Evolutionary conservation across 1,140 invertebrate species (phyloP), one percentile per base, ranked within the genome.

Genomic region (Hyles euphorbiae): DNA sequence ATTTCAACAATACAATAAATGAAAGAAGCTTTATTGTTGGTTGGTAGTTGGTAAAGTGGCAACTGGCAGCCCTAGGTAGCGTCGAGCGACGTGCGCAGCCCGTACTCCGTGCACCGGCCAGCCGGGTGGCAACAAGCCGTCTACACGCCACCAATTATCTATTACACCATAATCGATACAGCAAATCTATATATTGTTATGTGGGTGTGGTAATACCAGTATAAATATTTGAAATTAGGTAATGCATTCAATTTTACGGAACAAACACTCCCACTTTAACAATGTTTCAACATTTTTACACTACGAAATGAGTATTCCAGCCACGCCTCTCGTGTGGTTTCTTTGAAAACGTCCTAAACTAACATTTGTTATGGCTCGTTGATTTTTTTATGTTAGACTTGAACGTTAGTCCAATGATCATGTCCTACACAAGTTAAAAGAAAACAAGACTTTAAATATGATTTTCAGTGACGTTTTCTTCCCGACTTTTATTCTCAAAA

Each of bases 121-220:
- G 49, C 50, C 63, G 72, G 65, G 11, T 79, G 77, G 77, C 72
- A 77, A 77, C 74, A 76, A 58, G 74, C 74, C 65, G 76, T 79
- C 76, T 79, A 67, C 67, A 53, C 59, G 65, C 60, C 45, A 68
- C 58, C 60, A 70, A 74, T 77, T 70, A 78, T 68, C 65, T 68
- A 61, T 59, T 52, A 50, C 45, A 53, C 49, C 58, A 52, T 63
- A 66, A 68, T 65, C 61, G 66, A 61, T 60, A 65, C 49, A 47
- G 56, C 54, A 59, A 60, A 64, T 63, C 55, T 52, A 45, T 55
- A 58, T 44, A 58, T 46, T 57, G 57, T 34, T 56, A 63, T 59
- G 61, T 54, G 47, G 61, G 45, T 63, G 60, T 57, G 56, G 36
- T 57, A 56, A 61, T 36, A 5, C 48, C 52, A 53, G 51, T 50